A percentile compares a stretch with the other conserved stretches of the same genome.
Conservation (phyloP, 2,797 vertebrate genomes). For the Poeciliopsis infans region DNA sequence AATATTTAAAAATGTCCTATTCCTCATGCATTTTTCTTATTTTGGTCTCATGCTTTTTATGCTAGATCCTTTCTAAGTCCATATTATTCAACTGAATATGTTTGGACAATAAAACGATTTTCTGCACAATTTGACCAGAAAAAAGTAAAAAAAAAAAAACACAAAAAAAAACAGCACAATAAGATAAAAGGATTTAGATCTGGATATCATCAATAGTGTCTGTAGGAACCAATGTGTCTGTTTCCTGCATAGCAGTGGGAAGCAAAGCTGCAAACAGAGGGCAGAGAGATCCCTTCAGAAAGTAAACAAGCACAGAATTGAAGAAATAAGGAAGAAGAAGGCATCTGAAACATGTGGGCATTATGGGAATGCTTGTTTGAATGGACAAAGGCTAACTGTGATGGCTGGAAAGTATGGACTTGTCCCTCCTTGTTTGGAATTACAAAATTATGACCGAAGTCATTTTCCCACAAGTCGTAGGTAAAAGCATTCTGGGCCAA, state of each 20-base stretch:
- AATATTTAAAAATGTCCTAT: neutral
- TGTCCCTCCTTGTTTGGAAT: slow-evolving; percentile 75
- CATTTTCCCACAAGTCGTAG: slow-evolving; percentile 88
- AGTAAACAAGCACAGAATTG: slow-evolving; percentile 97
- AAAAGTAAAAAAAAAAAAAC: neutral
- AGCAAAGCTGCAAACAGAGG: slow-evolving; percentile 75
- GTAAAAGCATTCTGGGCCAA: slow-evolving; percentile 74
- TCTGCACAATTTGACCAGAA: neutral
- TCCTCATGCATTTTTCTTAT: no score
- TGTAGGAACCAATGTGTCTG: slow-evolving; percentile 67
- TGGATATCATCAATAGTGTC: slow-evolving; percentile 44
- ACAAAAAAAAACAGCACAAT: no score
- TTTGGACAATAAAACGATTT: neutral
- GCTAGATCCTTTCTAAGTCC: neutral
- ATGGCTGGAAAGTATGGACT: slow-evolving; percentile 75
- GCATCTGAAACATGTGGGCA: slow-evolving; percentile 94
- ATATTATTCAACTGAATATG: neutral
- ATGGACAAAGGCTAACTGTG: slow-evolving; percentile 88
- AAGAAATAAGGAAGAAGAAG: slow-evolving; percentile 97
- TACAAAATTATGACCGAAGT: slow-evolving; percentile 72
- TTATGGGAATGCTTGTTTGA: slow-evolving; percentile 90
- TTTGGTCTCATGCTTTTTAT: neutral
- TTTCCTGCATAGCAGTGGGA: slow-evolving; percentile 83
- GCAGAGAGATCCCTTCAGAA: slow-evolving; percentile 90
- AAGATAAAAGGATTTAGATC: neutral